phyloP scores from a whole-genome alignment of 37 sponge, comb jelly and placozoan species.

The Spongilla lacustris region DNA sequence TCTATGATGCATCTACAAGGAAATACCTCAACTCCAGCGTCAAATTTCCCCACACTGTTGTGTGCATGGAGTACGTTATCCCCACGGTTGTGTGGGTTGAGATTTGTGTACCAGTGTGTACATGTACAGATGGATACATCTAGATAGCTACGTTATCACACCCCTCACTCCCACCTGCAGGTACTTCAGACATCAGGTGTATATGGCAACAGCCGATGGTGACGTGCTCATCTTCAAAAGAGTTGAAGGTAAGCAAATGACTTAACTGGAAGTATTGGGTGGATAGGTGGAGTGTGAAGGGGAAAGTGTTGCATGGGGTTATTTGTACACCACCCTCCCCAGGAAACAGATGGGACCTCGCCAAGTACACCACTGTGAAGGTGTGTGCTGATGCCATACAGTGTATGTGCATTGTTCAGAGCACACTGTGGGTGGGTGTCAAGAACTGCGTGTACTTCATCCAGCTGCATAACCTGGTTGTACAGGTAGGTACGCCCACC shows the following conservation, averaged over 20 bases:
- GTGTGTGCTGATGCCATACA: slow-evolving; percentile 12
- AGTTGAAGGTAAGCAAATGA: slow-evolving; percentile 4
- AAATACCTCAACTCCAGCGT: not conserved
- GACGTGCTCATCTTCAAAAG: slow-evolving; percentile 45
- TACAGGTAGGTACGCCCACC: slow-evolving; percentile 61
- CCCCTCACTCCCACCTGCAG: slow-evolving; percentile 3
- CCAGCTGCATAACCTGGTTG: slow-evolving; percentile 37
- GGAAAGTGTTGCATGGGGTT: too few species aligned
- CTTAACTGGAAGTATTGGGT: too few species aligned
- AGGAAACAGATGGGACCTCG: slow-evolving; percentile 45
- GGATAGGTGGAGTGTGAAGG: too few species aligned
- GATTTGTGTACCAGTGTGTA: too few species aligned
- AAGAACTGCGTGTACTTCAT: slow-evolving; percentile 35
- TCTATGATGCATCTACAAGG: slow-evolving; percentile 8
- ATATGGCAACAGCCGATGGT: slow-evolving; percentile 47
- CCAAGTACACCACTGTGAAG: not conserved
- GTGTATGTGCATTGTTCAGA: slow-evolving; percentile 60
- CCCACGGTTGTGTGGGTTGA: too few species aligned
- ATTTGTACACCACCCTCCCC: too few species aligned
- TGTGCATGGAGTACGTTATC: slow-evolving; percentile 7
- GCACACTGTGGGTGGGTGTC: slow-evolving; percentile 63
- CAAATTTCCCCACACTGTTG: not conserved
- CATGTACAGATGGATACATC: too few species aligned
- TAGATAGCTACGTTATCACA: too few species aligned
- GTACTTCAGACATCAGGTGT: slow-evolving; percentile 52